These are phyloP conservation scores for Leiothrix lutea DNA, from an alignment of 2,113 vertebrate genomes.

Conservation along the genomic window DNA sequence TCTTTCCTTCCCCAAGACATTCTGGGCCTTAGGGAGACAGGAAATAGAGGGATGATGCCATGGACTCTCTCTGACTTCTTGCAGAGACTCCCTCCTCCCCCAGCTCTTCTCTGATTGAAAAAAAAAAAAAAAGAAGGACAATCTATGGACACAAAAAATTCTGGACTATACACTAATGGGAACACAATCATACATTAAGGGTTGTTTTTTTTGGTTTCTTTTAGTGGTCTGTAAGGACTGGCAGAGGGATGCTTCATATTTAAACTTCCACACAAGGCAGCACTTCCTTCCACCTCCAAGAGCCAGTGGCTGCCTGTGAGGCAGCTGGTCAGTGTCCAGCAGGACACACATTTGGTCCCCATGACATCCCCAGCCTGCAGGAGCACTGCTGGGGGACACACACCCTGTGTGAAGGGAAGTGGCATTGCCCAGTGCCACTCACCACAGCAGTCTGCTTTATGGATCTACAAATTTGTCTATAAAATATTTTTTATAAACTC, in stretches of 20 bases:
- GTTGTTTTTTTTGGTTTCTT: no score
- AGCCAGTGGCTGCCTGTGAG: neutral
- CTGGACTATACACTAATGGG: neutral
- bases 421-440: neutral
- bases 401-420: neutral
- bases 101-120: neutral
- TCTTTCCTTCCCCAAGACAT: neutral
- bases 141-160: neutral
- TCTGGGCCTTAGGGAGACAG: neutral
- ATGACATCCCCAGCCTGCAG: accelerated
- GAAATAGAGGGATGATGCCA: neutral
- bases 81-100: neutral
- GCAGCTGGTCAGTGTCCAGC: neutral
- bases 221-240: neutral
- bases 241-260: neutral
- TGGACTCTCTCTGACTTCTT: neutral
- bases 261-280: neutral
- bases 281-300: neutral
- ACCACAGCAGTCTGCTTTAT: neutral
- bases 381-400: neutral
- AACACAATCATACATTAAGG: neutral
- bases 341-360: accelerated
- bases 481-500: neutral
- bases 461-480: neutral
- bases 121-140: neutral